Evolutionary conservation across 2,797 vertebrate genomes (phyloP), one percentile per base, ranked within the genome.

Genomic region (Amniataba percoides): DNA sequence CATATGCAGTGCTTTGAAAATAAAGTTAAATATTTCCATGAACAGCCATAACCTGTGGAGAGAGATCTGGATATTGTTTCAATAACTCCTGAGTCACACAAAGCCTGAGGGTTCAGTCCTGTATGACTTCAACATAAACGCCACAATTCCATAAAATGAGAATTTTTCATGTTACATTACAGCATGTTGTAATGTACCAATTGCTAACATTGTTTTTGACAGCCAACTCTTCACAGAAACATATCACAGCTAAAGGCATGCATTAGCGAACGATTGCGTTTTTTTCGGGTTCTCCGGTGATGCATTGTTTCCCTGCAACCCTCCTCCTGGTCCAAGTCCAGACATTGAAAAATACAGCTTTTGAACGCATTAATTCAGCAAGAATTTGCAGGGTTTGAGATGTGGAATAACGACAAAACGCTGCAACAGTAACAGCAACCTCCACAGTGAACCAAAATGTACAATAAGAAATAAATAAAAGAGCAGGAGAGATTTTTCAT

Each of bases 341-440:
- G 71, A 57, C 1, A 53, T 48, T 23, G n/a, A 59, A 77, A 65
- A 15, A 72, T 65, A 31, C 73, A 65, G 49, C 71, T 64, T 21
- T 58, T 27, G 43, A 36, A 59, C 27, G 57, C 25, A 64, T 56
- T 56, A 49, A 65, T 75, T 73, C 45, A 58, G 52, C 67, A 53
- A 39, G 14, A 74, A 49, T 67, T 52, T 71, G 56, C 51, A 53
- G 36, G 18, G 0, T 70, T 40, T 68, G 21, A 69, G 40, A 61
- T 58, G 40, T 64, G 59, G 45, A 58, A 52, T 0, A 73, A 67
- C 5, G 64, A 62, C 57, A 70, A 21, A 23, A 21, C 4, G 16
- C 18, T 12, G 43, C 19, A 58, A 42, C 11, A 51, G 11, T 39
- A 58, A 52, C 21, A 48, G 18, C 9, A 66, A 72, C 43, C 43